Evolutionary conservation across 1,140 invertebrate genomes (phyloP).

Genomic region (Tetramorium alpestre): DNA sequence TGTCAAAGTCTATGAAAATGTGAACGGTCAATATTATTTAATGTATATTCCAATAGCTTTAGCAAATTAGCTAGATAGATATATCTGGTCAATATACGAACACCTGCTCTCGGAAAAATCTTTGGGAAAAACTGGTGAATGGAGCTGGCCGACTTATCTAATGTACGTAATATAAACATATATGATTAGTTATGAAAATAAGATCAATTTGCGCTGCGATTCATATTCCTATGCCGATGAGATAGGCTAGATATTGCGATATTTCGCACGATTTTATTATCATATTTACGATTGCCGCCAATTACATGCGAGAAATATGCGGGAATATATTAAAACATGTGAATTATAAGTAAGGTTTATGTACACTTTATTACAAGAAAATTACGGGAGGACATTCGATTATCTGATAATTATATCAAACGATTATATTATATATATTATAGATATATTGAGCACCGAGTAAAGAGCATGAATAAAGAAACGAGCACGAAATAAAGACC

Average conservation of each 20-base stretch:
- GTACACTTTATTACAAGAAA: background rate
- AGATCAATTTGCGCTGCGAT: background rate
- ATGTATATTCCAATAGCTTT: slow-evolving; percentile 14
- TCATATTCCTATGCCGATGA: slow-evolving; percentile 3
- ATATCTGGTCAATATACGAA: background rate
- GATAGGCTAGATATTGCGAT: slow-evolving; percentile 23
- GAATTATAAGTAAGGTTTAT: background rate
- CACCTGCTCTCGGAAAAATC: slow-evolving; percentile 9
- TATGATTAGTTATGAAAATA: slow-evolving; percentile 19
- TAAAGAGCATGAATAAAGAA: background rate
- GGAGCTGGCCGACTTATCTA: slow-evolving; percentile 1
- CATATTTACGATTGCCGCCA: background rate
- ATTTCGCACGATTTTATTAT: slow-evolving; percentile 27
- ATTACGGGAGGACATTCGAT: background rate
- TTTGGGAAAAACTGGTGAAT: slow-evolving; percentile 22
- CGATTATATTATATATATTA: no score
- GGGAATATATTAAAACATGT: slow-evolving; percentile 23
- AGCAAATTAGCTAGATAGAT: background rate
- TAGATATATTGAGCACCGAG: background rate
- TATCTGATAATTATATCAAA: background rate
- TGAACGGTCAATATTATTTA: slow-evolving; percentile 38
- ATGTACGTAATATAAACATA: background rate
- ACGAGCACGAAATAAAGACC: background rate
- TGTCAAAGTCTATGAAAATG: background rate
- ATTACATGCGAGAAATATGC: background rate